Percentiles rank a stretch among this genome's conserved stretches.
These are phyloP conservation scores for Spialia ferax DNA, from an alignment of 2,888 invertebrate species.

Conservation along the genomic window DNA sequence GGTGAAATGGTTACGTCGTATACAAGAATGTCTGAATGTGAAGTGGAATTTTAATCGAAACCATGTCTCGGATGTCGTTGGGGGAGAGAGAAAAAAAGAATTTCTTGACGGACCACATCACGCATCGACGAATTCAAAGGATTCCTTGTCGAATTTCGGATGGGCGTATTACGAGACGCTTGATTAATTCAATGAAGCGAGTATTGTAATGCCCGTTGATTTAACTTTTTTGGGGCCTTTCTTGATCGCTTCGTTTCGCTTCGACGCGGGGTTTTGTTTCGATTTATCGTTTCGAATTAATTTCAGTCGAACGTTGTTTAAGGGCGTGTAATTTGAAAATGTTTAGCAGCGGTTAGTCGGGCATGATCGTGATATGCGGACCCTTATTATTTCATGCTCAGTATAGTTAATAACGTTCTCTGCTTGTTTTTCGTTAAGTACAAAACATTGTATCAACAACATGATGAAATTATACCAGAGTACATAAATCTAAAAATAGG, in stretches of 20 bases:
- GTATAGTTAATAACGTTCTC: not conserved
- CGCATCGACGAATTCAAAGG: constrained; percentile 63
- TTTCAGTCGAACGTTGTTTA: constrained; percentile 42
- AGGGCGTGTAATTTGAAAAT: constrained; percentile 40
- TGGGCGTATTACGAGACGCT: constrained; percentile 62
- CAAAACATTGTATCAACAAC: not conserved
- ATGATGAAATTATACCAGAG: not conserved
- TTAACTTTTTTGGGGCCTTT: constrained; percentile 51
- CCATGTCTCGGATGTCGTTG: constrained; percentile 60
- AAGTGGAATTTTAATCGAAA: constrained; percentile 71
- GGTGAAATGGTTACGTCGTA: constrained; percentile 22
- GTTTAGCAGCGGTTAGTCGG: constrained; percentile 31
- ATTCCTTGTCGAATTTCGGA: constrained; percentile 70
- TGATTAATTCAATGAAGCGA: constrained; percentile 63
- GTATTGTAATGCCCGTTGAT: constrained; percentile 56
- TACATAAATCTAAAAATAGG: not conserved
- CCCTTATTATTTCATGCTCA: constrained; percentile 17
- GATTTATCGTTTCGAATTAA: constrained; percentile 58
- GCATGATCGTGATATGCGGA: constrained; percentile 11
- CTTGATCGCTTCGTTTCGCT: constrained; percentile 33
- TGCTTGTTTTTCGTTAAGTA: not conserved
- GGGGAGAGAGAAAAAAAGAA: constrained; percentile 53
- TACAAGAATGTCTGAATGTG: constrained; percentile 56
- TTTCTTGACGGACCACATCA: constrained; percentile 54
- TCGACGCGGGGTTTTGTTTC: constrained; percentile 51